Evolutionary conservation across 2,797 vertebrate genomes (phyloP).

Genomic region (Sciurus carolinensis): DNA sequence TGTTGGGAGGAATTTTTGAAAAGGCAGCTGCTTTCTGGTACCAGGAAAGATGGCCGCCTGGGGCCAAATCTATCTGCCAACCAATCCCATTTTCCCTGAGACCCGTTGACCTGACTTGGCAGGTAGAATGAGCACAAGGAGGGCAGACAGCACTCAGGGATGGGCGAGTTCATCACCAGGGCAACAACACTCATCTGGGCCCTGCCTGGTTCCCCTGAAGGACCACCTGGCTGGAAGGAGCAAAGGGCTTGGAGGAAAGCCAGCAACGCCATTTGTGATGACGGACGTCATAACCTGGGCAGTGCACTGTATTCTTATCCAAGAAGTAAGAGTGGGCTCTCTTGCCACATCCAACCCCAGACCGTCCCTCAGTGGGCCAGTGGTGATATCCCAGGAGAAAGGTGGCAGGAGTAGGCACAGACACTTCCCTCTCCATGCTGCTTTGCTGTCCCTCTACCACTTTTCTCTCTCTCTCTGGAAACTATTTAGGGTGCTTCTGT

Average conservation of each 20-base stretch:
- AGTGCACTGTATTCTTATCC: accelerated
- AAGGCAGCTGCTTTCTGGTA: background rate
- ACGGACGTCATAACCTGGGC: accelerated
- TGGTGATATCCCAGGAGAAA: no score
- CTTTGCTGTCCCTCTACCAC: no score
- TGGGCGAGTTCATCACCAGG: no score
- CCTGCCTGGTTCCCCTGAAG: background rate
- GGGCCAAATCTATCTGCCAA: accelerated
- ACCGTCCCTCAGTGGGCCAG: background rate
- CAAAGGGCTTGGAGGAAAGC: no score
- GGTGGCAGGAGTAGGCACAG: background rate
- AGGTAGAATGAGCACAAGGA: accelerated
- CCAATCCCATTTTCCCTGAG: background rate
- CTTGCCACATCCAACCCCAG: background rate
- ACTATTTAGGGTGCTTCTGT: background rate
- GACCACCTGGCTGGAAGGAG: accelerated
- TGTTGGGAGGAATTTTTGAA: background rate
- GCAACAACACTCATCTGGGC: accelerated
- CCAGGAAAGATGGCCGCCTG: background rate
- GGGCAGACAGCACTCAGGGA: background rate
- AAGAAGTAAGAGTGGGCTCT: background rate
- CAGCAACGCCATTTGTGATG: background rate
- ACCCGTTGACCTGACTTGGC: background rate
- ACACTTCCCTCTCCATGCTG: no score
- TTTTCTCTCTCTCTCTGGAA: background rate